Evolutionary conservation across 2,113 vertebrate species (phyloP), one percentile per base, ranked within the genome.

Genomic region (Gila orcuttii): DNA sequence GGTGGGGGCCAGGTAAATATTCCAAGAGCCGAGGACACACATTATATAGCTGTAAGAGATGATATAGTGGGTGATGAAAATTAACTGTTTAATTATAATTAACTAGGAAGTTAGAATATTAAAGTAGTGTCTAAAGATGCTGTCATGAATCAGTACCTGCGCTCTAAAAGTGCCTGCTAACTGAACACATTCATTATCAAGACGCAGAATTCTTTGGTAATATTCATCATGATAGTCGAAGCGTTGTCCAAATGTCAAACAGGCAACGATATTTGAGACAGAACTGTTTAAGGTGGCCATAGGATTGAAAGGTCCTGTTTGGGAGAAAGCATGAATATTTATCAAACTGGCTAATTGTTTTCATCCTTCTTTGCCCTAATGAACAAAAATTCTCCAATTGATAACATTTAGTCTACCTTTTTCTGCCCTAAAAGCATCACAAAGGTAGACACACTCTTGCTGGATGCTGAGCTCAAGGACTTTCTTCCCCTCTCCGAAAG

Each of bases 231-330:
- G 92, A 89, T 98, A 97, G 42, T 98, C 96, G 9, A 96, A 98
- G 83, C 96, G 96, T 83, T 94, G 93, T 23, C 97, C 97, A 47
- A 98, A 97, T 85, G 95, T 86, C 90, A 98, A 87, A 21, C 94
- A 96, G 42, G 92, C 95, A 82, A 98, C 96, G 45, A 97, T 93
- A 89, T 97, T 98, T 0, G 95, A 91, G 90, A 97, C 95, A 23
- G 95, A 95, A 2, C 90, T 93, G 7, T 94, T 94, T 55, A 98
- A 87, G 52, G 90, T 95, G 87, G 93, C 95, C 7, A 95, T 95
- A 78, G 97, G 96, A 81, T 97, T 90, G 91, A 97, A 97, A 1
- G 95, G 94, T 45, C 95, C 97, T 98, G 89, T 59, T 77, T 50
- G 11, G 39, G 11, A n/a, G 55, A 85, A 79, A 31, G 21, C 28